Evolutionary conservation across 37 sponge, comb jelly and placozoan genomes (phyloP), one percentile per base, ranked within the genome.

Genomic region (Geodia barretti): DNA sequence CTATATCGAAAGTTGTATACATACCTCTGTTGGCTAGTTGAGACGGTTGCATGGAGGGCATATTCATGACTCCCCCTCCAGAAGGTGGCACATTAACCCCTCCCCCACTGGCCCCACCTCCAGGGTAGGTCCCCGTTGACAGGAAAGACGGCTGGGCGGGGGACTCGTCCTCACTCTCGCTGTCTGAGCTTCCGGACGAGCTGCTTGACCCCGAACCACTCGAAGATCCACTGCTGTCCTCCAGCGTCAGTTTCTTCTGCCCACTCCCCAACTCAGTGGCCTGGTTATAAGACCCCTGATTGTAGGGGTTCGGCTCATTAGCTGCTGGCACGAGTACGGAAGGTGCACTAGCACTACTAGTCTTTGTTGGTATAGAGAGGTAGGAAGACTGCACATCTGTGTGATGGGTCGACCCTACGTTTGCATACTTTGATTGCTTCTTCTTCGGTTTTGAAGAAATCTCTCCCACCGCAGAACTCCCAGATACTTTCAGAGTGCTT

Each of bases 141-240:
- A 14, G 54, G 54, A 47, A 14, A 14, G 54, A 47, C 54, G 54
- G 54, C 54, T 14, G 54, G 14, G 54, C 7, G 14, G 54, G 54
- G 54, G 54, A 3, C 24, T 83, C 83, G 28, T 24, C 60, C 61
- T 65, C 70, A 25, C 77, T 69, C 1, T 84, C 84, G 34, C 59
- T 67, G 34, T 83, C 83, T 1, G 83, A 83, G 62, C 84, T 84
- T 38, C 74, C 60, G 29, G 73, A 72, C 9, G 39, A 77, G 0
- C 76, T 73, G 35, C 74, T 40, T 14, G 83, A 83, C 2, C 74
- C 67, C 0, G 75, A 76, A 35, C 39, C 32, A 41, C 47, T 66
- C 25, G 82, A 73, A 0, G 64, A 81, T 0, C 35, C 36, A 36
- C 35, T 37, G 36, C 41, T 43, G 8, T 41, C 21, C 20, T 36